Evolutionary conservation across 2,113 vertebrate species (phyloP).

Genomic region (Thinocorus orbignyianus): DNA sequence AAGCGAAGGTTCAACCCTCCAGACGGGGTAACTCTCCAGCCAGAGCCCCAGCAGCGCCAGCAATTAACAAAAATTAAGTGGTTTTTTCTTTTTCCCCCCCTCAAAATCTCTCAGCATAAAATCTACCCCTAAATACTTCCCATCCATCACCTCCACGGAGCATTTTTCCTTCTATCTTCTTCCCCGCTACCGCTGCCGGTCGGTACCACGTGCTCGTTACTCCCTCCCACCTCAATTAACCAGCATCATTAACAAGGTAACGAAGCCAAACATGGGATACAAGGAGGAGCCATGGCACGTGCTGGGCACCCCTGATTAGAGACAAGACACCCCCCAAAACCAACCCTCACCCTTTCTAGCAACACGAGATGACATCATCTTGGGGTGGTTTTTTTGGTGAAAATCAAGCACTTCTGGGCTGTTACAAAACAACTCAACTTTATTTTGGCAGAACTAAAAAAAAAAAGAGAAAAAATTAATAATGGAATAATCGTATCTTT

Average conservation of each 20-base stretch:
- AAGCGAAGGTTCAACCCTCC: background rate
- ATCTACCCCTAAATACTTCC: background rate
- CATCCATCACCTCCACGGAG: fast-evolving
- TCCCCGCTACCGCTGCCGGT: background rate
- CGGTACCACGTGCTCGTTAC: background rate
- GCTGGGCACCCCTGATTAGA: background rate
- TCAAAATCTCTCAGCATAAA: background rate
- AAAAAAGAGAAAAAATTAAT: background rate
- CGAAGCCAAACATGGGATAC: background rate
- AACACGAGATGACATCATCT: background rate
- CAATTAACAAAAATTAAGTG: background rate
- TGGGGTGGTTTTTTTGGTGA: background rate
- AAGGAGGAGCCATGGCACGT: background rate
- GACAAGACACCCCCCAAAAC: background rate
- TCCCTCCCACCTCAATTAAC: conserved; percentile 12
- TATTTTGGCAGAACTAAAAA: conserved; percentile 77
- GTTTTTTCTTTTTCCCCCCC: too few relatives aligned
- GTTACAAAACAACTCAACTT: conserved; percentile 71
- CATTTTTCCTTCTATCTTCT: background rate
- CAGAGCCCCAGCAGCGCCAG: too few relatives aligned
- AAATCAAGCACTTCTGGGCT: conserved; percentile 24
- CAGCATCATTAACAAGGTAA: background rate
- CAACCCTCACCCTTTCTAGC: background rate
- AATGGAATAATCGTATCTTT: conserved; percentile 21
- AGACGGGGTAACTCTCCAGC: fast-evolving